These are phyloP conservation scores for Sweltsa coloradensis DNA, from an alignment of 1,140 invertebrate genomes.

Conservation along the genomic window DNA sequence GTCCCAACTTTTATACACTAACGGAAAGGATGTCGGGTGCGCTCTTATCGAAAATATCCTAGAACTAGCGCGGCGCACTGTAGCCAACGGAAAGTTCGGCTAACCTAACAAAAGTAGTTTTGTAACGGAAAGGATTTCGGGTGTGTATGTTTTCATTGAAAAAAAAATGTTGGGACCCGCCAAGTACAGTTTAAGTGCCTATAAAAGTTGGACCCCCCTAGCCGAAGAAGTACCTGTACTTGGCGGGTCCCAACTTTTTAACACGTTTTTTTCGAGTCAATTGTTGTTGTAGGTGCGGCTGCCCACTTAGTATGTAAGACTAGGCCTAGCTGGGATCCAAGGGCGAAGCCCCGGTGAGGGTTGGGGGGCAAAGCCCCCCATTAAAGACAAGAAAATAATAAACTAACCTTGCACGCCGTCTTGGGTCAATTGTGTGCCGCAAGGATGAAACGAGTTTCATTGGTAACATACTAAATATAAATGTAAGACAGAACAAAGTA, in stretches of 20 bases:
- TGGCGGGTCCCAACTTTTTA: background rate
- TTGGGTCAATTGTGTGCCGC: conserved; percentile 12
- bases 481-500: conserved; percentile 14
- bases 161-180: no score
- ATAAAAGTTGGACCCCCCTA: no score
- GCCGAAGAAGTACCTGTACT: background rate
- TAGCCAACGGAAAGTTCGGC: no score
- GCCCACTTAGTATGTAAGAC: background rate
- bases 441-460: conserved; percentile 12
- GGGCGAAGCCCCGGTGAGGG: background rate
- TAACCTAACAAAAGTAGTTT: no score
- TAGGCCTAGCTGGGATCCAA: background rate
- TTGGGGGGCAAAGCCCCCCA: background rate
- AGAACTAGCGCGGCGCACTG: no score
- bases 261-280: background rate
- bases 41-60: no score
- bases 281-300: background rate
- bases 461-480: conserved; percentile 15
- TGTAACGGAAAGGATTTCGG: no score
- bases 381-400: conserved; percentile 1
- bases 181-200: no score
- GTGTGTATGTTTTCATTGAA: no score
- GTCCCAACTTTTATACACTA: no score
- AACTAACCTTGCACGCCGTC: conserved; percentile 12
- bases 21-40: no score